Evolutionary conservation across 2,797 vertebrate genomes (phyloP).

Genomic region (Cirrhinus mrigala): DNA sequence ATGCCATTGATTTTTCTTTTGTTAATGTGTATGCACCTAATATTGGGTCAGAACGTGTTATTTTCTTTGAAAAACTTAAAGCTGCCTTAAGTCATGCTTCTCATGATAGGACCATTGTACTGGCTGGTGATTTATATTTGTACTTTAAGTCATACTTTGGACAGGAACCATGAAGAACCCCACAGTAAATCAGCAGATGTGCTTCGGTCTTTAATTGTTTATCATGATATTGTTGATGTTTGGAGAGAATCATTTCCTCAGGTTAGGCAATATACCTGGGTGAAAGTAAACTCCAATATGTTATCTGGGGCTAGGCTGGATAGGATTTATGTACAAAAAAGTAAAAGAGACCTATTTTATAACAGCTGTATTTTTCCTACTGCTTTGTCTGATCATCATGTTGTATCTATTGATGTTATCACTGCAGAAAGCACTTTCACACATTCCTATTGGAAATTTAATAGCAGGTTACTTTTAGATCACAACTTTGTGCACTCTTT

Average conservation of each 20-base stretch:
- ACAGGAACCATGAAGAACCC: neutral
- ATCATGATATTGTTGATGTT: neutral
- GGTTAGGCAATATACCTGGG: neutral
- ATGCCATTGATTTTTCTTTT: neutral
- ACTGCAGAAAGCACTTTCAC: neutral
- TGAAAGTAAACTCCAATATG: neutral
- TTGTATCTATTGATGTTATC: neutral
- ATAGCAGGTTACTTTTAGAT: neutral
- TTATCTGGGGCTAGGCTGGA: constrained; percentile 5
- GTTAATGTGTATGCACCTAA: neutral
- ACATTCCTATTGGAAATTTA: neutral
- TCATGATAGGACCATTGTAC: neutral
- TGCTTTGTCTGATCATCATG: neutral
- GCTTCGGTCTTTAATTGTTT: neutral
- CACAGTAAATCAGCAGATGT: neutral
- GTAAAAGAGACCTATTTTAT: neutral
- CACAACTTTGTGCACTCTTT: constrained; percentile 19
- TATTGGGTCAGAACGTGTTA: neutral
- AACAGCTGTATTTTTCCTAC: neutral
- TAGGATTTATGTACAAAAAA: neutral
- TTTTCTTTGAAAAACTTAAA: neutral
- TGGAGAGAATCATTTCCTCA: neutral
- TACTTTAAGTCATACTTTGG: neutral
- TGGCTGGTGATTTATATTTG: neutral
- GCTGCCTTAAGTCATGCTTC: neutral